Evolutionary conservation across 2,797 vertebrate species (phyloP).

Genomic region (Hafferia zeledoni): DNA sequence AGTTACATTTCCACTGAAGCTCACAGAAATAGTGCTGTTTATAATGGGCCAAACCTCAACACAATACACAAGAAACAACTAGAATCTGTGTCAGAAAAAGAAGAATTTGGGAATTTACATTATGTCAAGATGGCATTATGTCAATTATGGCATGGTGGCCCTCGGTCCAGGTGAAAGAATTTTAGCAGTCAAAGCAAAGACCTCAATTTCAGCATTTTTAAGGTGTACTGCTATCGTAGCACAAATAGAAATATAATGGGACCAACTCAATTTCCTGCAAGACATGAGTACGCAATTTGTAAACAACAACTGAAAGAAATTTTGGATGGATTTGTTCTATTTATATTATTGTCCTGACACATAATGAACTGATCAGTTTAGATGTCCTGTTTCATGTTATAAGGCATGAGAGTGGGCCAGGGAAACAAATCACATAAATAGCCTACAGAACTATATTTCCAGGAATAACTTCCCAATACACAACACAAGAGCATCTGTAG

Average conservation of each 20-base stretch:
- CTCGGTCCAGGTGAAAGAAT: background rate
- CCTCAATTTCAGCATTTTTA: background rate
- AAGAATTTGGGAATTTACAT: background rate
- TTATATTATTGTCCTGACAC: background rate
- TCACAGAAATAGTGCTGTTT: background rate
- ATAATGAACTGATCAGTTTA: background rate
- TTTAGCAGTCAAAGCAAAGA: background rate
- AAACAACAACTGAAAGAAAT: background rate
- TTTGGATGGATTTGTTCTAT: background rate
- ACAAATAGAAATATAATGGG: background rate
- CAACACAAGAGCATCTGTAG: background rate
- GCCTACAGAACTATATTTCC: background rate
- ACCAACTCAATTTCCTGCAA: background rate
- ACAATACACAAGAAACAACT: background rate
- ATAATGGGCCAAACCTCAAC: background rate
- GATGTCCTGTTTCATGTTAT: background rate
- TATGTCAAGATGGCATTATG: background rate
- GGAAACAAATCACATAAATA: background rate
- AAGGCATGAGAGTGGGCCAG: background rate
- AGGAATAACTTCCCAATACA: background rate
- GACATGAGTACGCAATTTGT: background rate
- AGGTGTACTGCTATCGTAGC: background rate
- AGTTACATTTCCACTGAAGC: background rate
- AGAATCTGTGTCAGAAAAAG: background rate
- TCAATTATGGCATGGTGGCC: background rate